Percentiles rank a stretch among this genome's conserved stretches.
Evolutionary conservation across 2,888 invertebrate species (phyloP).

Genomic region (Nephrotoma flavescens): DNA sequence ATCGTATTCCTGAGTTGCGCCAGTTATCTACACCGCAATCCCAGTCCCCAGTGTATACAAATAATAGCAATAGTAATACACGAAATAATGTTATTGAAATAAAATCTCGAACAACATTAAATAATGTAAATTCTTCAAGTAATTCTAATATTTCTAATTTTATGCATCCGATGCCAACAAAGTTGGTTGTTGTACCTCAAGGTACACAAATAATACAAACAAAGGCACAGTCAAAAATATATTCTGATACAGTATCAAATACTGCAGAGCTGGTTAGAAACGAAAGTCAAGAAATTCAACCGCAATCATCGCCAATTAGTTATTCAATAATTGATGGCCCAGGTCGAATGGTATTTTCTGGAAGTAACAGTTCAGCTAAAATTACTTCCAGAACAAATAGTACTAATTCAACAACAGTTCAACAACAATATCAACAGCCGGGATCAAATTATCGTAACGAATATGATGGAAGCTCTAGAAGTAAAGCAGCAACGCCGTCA

Average conservation of each 20-base stretch:
- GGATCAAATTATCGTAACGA: constrained; percentile 41
- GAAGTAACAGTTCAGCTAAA: constrained; percentile 39
- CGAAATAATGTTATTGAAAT: constrained; percentile 6
- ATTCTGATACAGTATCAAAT: constrained; percentile 38
- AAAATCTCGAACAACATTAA: background rate
- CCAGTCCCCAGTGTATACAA: constrained; percentile 2
- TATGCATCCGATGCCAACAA: background rate
- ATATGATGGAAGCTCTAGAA: constrained; percentile 43
- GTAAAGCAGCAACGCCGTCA: constrained; percentile 46
- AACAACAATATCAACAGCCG: constrained; percentile 29
- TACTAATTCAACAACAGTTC: constrained; percentile 18
- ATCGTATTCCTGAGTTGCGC: constrained; percentile 19
- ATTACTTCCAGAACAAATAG: constrained; percentile 30
- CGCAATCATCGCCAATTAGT: constrained; percentile 58
- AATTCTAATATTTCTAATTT: background rate
- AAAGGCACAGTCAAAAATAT: constrained; percentile 64
- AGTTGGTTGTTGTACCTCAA: constrained; percentile 11
- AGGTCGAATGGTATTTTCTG: constrained; percentile 40
- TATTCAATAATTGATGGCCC: constrained; percentile 61
- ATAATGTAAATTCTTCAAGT: background rate
- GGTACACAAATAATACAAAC: constrained; percentile 41
- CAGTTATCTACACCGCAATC: background rate
- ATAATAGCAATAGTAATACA: background rate
- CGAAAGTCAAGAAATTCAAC: constrained; percentile 22
- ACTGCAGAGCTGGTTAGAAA: constrained; percentile 21